Conservation (phyloP, 2,888 invertebrate species). For the Hypercompe scribonia region DNA sequence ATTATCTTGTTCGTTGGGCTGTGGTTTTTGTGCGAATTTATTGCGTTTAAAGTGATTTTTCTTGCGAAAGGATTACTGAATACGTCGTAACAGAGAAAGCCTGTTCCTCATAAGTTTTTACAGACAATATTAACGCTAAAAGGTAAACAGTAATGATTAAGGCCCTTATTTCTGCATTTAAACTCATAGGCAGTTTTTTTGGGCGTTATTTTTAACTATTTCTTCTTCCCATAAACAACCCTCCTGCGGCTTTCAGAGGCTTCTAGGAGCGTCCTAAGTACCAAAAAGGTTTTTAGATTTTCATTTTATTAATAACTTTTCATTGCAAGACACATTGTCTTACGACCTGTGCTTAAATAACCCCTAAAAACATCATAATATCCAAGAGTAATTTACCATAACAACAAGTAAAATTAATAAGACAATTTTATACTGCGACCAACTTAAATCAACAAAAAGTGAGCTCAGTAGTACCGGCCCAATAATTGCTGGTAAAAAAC, state of each 20-base stretch:
- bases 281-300: background rate
- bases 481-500: constrained; percentile 48
- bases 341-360: background rate
- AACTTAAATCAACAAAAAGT: constrained; percentile 22
- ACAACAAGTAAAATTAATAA: background rate
- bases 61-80: constrained; percentile 32
- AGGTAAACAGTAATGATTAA: background rate
- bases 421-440: background rate
- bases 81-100: constrained; percentile 10
- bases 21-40: constrained; percentile 28
- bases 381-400: background rate
- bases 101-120: background rate
- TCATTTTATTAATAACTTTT: background rate
- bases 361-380: background rate
- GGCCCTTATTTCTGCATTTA: background rate
- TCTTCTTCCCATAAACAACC: background rate
- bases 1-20: constrained; percentile 37
- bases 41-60: constrained; percentile 32
- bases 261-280: background rate
- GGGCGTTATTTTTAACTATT: background rate
- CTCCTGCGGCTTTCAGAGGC: background rate
- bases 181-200: background rate
- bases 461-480: constrained; percentile 21
- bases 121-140: background rate
- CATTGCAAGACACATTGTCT: background rate